phyloP scores from a whole-genome alignment of 2,888 invertebrate species.

The Byasa hedistus region DNA sequence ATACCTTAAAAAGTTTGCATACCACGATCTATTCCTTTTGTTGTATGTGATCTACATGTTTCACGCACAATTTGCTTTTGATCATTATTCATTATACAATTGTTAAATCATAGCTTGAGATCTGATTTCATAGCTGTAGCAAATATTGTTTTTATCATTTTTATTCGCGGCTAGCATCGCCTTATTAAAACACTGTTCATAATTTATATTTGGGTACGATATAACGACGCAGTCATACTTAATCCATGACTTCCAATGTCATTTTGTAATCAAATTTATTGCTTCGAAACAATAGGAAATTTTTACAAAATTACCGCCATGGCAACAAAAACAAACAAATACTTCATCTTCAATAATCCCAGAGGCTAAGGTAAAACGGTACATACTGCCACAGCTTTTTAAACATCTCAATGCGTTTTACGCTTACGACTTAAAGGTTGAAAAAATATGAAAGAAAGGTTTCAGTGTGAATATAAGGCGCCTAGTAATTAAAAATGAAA shows the following conservation, averaged over 20 bases:
- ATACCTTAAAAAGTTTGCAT: constrained; percentile 14
- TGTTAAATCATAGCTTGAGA: constrained; percentile 22
- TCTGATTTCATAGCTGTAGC: neutral
- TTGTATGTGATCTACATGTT: constrained; percentile 41
- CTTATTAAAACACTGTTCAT: constrained; percentile 33
- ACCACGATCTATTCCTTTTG: constrained; percentile 37
- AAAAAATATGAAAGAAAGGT: no score
- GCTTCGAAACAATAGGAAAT: constrained; percentile 12
- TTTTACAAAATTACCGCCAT: constrained; percentile 61
- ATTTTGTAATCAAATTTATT: constrained; percentile 2
- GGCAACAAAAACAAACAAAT: constrained; percentile 46
- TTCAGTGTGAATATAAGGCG: no score
- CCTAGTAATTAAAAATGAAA: no score
- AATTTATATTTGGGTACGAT: constrained; percentile 7
- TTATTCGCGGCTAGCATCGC: constrained; percentile 26
- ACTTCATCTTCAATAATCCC: neutral
- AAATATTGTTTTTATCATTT: neutral
- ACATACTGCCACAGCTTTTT: no score
- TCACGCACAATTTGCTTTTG: constrained; percentile 43
- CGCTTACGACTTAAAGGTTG: no score
- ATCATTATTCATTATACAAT: constrained; percentile 43
- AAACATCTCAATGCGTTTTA: no score
- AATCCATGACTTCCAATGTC: constrained; percentile 1
- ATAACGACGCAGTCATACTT: neutral
- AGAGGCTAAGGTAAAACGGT: no score